These are phyloP conservation scores for Lophius piscatorius DNA, from an alignment of 2,113 vertebrate genomes.

Conservation along the genomic window DNA sequence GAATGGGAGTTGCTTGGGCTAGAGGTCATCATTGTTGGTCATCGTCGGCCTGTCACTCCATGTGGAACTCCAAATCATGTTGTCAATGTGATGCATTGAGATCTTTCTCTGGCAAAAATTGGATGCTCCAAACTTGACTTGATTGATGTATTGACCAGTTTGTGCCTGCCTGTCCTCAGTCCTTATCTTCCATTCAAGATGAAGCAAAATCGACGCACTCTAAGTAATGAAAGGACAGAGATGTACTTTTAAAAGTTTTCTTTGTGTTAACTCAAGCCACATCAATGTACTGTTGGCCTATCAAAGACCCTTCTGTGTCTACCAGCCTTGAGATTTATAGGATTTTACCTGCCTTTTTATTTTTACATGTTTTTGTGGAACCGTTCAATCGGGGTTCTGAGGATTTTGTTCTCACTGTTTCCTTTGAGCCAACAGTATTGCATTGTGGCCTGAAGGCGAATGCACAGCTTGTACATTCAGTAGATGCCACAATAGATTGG, in stretches of 20 bases:
- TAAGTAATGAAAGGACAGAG: conserved; percentile 22
- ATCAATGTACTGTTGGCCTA: conserved; percentile 23
- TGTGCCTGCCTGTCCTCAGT: conserved; percentile 54
- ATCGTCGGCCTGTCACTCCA: conserved; percentile 55
- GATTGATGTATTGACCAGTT: conserved; percentile 69
- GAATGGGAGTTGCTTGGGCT: conserved; percentile 46
- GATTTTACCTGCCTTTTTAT: conserved; percentile 68
- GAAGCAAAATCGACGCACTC: conserved; percentile 21
- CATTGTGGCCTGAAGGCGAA: conserved; percentile 68
- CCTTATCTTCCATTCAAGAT: conserved; percentile 44
- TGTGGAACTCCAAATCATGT: conserved; percentile 74
- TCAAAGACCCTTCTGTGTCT: conserved; percentile 56
- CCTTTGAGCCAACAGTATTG: conserved; percentile 52
- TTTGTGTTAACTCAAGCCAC: conserved; percentile 10
- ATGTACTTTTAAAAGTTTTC: conserved; percentile 43
- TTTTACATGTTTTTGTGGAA: conserved; percentile 63
- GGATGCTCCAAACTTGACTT: conserved; percentile 69
- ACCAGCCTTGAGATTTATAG: conserved; percentile 67
- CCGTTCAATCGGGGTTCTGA: conserved; percentile 50
- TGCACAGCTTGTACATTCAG: conserved; percentile 73
- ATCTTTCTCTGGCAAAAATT: conserved; percentile 73
- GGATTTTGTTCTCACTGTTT: conserved; percentile 61
- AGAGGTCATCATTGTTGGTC: conserved; percentile 50
- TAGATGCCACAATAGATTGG: conserved; percentile 61
- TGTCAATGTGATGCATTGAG: conserved; percentile 79